Evolutionary conservation across 2,797 vertebrate genomes (phyloP), one percentile per base, ranked within the genome.

Genomic region (Gymnoscopelus microlampas): DNA sequence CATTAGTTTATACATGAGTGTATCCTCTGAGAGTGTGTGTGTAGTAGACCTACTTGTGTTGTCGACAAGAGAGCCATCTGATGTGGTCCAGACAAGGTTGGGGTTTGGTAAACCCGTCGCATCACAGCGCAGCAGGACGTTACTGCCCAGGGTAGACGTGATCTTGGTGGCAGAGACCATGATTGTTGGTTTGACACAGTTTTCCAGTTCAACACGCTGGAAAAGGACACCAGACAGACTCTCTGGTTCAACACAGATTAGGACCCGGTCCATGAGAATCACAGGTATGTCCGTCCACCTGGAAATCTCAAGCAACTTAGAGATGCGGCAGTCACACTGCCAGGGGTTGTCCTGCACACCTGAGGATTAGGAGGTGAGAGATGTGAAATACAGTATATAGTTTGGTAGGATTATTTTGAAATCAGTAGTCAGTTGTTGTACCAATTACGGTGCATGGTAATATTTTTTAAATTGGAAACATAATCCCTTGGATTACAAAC

Each of bases 271-370:
- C 73, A 98, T 95, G 61, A 99, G 90, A 70, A 98, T 86, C 53
- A 98, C 64, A 0, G 89, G 79, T 0, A 88, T 90, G 72, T 94
- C 89, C 0, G 87, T 39, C 64, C 94, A 94, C 92, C 96, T 98
- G 29, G 97, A 96, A 79, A 98, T 83, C 81, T 97, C 96, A 0
- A 99, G 96, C 55, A 98, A 70, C 79, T 97, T 98, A 66, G 97
- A 98, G 88, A 99, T 96, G 76, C 94, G 95, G 69, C 98, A 99
- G 89, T 99, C 96, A 68, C 98, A 99, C 85, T 93, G 93, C 98
- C 98, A 99, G 1, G 96, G 96, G 74, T 99, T 99, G 84, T 99
- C 98, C 86, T 99, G 98, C 10, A 99, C 91, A 82, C 97, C 98
- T 99, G 85, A 35, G 73, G 70, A 78, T 3, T 10, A 76, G 63